Evolutionary conservation across 1,140 invertebrate genomes (phyloP).

Genomic region (Bombus pascuorum): DNA sequence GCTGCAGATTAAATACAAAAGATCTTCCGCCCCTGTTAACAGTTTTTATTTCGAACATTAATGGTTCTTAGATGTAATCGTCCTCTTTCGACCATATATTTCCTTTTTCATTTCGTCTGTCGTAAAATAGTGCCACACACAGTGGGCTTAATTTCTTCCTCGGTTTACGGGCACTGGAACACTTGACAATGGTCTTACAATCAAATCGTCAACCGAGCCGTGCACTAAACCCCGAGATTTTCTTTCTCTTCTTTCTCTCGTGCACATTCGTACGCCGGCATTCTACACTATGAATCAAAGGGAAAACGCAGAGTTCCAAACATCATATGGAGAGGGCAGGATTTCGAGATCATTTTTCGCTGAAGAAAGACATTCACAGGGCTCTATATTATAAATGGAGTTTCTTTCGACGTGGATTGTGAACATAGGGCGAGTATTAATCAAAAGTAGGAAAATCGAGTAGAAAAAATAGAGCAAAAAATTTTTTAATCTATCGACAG

Average conservation of each 20-base stretch:
- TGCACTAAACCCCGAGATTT: constrained; percentile 42
- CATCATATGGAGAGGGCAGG: background rate
- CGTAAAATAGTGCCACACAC: background rate
- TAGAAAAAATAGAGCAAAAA: background rate
- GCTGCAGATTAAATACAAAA: background rate
- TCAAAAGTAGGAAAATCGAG: constrained; percentile 4
- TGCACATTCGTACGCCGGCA: background rate
- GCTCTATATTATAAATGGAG: constrained; percentile 48
- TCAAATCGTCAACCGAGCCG: constrained; percentile 53
- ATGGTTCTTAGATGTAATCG: background rate
- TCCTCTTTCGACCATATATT: background rate
- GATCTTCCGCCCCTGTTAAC: background rate
- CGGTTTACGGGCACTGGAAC: background rate
- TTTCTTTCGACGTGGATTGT: constrained; percentile 12
- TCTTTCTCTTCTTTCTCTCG: constrained; percentile 8
- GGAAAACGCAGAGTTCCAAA: background rate
- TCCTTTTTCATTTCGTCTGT: background rate
- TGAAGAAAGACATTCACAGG: background rate
- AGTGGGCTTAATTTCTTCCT: background rate
- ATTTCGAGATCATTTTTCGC: constrained; percentile 4
- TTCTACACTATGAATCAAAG: background rate
- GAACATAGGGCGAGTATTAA: background rate
- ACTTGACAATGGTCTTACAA: constrained; percentile 35
- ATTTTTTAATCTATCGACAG: constrained; percentile 27
- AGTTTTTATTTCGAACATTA: background rate